These are phyloP conservation scores for Amazonetta brasiliensis DNA, from an alignment of 2,797 vertebrate species.

Conservation along the genomic window DNA sequence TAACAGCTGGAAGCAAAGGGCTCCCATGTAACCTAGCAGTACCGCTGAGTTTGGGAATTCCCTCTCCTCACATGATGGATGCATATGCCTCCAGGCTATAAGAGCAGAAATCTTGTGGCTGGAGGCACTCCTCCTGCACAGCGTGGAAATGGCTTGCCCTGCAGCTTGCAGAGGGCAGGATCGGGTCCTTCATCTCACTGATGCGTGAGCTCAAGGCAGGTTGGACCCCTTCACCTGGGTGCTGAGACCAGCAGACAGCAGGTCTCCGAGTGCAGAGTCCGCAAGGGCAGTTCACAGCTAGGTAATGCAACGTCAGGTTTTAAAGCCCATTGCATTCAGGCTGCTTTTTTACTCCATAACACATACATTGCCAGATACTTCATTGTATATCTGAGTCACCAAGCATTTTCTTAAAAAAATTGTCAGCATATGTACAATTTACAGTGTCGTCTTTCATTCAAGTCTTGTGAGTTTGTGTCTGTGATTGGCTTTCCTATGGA, in stretches of 20 bases:
- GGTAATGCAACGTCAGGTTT: not conserved
- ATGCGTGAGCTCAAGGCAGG: fast-evolving
- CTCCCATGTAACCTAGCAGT: not conserved
- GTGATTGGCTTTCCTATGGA: not conserved
- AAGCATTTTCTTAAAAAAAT: not conserved
- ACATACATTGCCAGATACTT: not conserved
- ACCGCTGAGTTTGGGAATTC: not conserved
- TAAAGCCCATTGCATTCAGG: not conserved
- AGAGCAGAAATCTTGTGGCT: not conserved
- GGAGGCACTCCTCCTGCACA: not conserved
- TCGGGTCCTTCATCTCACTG: fast-evolving
- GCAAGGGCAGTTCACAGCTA: not conserved
- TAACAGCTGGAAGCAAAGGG: not conserved
- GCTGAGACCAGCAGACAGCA: no score
- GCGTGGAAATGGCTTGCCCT: not conserved
- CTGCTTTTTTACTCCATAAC: not conserved
- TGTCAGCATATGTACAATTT: not conserved
- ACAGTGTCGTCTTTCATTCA: not conserved
- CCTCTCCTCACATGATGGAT: not conserved
- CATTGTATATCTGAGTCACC: not conserved
- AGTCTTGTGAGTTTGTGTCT: not conserved
- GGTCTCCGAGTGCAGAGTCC: not conserved
- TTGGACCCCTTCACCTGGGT: not conserved
- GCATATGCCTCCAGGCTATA: not conserved
- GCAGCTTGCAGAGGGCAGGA: not conserved